Percentiles rank a stretch among this genome's conserved stretches.
phyloP scores from a whole-genome alignment of 2,888 invertebrate genomes.

The Urechis unicinctus region DNA sequence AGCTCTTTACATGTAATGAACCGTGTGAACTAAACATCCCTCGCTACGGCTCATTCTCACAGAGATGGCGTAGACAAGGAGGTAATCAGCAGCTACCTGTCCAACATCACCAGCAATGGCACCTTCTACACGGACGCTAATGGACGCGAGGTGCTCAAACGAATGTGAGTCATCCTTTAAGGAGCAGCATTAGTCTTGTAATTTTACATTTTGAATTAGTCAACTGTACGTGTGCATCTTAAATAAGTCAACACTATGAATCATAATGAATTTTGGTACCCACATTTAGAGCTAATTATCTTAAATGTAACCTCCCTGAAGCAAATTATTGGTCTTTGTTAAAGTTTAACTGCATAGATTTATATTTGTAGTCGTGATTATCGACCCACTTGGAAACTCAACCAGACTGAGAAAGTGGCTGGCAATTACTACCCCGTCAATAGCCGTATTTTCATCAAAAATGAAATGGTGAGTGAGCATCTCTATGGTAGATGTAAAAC shows the following conservation, averaged over 20 bases:
- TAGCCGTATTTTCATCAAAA: slow-evolving; percentile 61
- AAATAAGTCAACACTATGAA: too few species aligned
- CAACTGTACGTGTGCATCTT: too few species aligned
- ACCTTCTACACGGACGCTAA: slow-evolving; percentile 88
- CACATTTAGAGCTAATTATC: too few species aligned
- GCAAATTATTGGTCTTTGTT: too few species aligned
- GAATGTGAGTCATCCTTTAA: slow-evolving; percentile 53
- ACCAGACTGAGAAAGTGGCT: slow-evolving; percentile 52
- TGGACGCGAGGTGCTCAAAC: slow-evolving; percentile 75
- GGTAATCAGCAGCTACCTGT: slow-evolving; percentile 67
- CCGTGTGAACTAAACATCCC: too few species aligned
- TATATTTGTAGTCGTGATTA: slow-evolving; percentile 30
- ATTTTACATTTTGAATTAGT: too few species aligned
- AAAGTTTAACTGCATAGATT: not conserved
- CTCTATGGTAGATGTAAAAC: too few species aligned
- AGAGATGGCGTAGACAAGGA: slow-evolving; percentile 68
- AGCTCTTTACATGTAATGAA: not conserved
- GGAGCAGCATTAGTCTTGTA: too few species aligned
- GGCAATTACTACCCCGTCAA: slow-evolving; percentile 90
- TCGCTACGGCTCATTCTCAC: too few species aligned
- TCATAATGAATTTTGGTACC: not conserved
- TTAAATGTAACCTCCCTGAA: too few species aligned
- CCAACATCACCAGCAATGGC: slow-evolving; percentile 43
- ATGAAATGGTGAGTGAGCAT: not conserved
- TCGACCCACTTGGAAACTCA: slow-evolving; percentile 67